phyloP scores from a whole-genome alignment of 2,797 vertebrate species.

The Pangasius krempfi region DNA sequence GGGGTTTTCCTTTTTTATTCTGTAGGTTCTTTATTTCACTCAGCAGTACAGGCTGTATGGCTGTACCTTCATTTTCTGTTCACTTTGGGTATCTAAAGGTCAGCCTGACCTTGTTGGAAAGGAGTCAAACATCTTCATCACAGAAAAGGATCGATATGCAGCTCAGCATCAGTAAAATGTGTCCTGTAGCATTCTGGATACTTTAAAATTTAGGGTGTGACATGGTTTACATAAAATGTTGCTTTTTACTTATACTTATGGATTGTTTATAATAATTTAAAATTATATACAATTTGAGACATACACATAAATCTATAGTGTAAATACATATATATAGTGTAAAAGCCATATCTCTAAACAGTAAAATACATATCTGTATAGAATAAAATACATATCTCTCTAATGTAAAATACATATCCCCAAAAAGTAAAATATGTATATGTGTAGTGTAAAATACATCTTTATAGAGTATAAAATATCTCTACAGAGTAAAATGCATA shows the following conservation, averaged over 20 bases:
- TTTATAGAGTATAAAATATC: too few relatives aligned
- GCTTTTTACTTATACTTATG: not conserved
- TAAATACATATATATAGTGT: not conserved
- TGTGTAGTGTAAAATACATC: not conserved
- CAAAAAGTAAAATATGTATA: not conserved
- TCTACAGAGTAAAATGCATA: not conserved
- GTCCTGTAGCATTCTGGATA: not conserved
- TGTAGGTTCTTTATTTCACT: not conserved
- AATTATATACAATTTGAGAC: not conserved
- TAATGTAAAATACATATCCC: not conserved
- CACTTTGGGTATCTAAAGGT: not conserved
- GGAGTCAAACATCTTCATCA: not conserved
- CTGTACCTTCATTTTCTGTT: not conserved
- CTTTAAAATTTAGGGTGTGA: not conserved
- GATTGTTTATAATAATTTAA: not conserved
- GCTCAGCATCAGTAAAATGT: not conserved
- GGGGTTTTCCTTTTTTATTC: not conserved
- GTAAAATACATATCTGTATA: not conserved
- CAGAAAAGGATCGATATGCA: not conserved
- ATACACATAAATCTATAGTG: not conserved
- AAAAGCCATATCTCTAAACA: not conserved
- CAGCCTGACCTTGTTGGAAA: constrained; percentile 7
- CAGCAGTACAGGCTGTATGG: not conserved
- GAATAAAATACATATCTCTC: not conserved
- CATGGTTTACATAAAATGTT: not conserved